Evolutionary conservation across 2,797 vertebrate genomes (phyloP), one percentile per base, ranked within the genome.

Genomic region (Channallabes apus): DNA sequence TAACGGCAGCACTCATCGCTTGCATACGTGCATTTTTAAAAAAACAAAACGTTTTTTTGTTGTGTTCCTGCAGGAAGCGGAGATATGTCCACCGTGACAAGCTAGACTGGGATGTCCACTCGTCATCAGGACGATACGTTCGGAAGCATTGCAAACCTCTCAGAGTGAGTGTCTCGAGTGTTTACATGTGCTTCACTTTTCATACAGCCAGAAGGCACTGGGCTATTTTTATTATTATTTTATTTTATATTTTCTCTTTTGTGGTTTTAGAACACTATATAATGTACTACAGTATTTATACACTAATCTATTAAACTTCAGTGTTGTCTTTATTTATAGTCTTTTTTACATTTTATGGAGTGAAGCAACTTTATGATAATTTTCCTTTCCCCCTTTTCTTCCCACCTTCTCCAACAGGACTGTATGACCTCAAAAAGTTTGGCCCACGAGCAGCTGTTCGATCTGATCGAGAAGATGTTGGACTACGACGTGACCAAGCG

Each of bases 391-490:
- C 7, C 22, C 32, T 58, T 18, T 67, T 54, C 12, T 11, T 58
- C 6, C 20, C 18, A 24, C 69, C 68, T 35, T 11, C 35, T 84
- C 2, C 17, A 71, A 73, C 88, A 98, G 96, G 93, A 96, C 89
- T 97, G 96, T 83, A 95, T 97, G 94, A 73, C 89, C 2, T 97
- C 93, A n/a, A 94, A 94, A 1, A 85, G 94, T 51, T 86, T 93
- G 35, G 95, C 96, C 59, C 96, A 98, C 2, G 90, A 91, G 75
- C 92, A 94, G 85, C 94, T 97, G 22, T 98, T 96, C 90, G 95
- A 97, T 91, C 95, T 98, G 80, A 92, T 97, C 35, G 88, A 95
- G 88, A 97, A 94, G 90, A 96, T 97, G 97, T 77, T 99, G 93
- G 95, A 95, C 27, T 98, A 96, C 6, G 96, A 98, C 69, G 95